These are phyloP conservation scores for Sebastolobus altivelis DNA, from an alignment of 2,797 vertebrate genomes.

Conservation along the genomic window DNA sequence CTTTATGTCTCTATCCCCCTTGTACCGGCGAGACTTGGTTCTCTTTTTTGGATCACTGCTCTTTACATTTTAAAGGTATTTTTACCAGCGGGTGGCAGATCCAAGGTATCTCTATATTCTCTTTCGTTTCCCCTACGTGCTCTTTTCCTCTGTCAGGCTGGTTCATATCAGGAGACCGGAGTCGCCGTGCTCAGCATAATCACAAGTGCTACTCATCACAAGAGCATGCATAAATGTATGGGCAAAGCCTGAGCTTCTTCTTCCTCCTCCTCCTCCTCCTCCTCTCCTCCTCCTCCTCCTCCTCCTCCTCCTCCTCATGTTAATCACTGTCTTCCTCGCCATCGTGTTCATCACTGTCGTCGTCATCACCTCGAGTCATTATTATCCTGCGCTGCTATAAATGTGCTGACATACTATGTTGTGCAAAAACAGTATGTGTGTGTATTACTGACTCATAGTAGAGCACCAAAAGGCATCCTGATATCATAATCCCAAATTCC, in stretches of 20 bases:
- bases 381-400: not conserved
- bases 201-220: slow-evolving; percentile 69
- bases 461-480: not conserved
- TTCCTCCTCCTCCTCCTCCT: slow-evolving; percentile 27
- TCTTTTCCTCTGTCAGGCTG: slow-evolving; percentile 48
- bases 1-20: slow-evolving; percentile 1
- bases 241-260: slow-evolving; percentile 29
- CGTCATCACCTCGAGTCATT: slow-evolving; percentile 45
- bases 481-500: slow-evolving; percentile 6
- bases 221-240: slow-evolving; percentile 51
- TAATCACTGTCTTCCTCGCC: slow-evolving; percentile 51
- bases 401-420: slow-evolving; percentile 54
- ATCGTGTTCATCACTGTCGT: slow-evolving; percentile 44
- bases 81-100: slow-evolving; percentile 26
- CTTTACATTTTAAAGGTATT: slow-evolving; percentile 15
- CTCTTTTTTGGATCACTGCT: slow-evolving; percentile 21
- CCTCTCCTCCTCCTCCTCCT: slow-evolving; percentile 14
- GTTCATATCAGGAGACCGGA: slow-evolving; percentile 60
- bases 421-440: slow-evolving; percentile 4
- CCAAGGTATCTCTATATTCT: not conserved
- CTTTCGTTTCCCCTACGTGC: slow-evolving; percentile 8
- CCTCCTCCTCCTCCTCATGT: slow-evolving; percentile 16
- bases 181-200: slow-evolving; percentile 65
- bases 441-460: not conserved
- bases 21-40: not conserved